Evolutionary conservation across 2,888 invertebrate genomes (phyloP), one percentile per base, ranked within the genome.

Genomic region (Atherix ibis): DNA sequence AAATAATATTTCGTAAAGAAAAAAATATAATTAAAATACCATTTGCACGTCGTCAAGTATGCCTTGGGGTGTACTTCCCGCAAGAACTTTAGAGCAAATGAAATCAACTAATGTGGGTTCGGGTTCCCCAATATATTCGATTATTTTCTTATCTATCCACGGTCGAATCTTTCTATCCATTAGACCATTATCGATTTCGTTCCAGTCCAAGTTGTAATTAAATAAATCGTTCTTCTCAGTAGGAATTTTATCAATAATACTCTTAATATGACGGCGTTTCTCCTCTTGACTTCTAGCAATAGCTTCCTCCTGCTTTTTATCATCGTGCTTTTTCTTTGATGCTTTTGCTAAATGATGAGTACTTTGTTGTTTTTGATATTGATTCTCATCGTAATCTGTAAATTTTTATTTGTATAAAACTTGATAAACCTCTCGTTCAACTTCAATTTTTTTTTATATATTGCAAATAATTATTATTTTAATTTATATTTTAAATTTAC

Each of bases 71-170:
- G 83, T 76, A 51, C 85, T 85, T 41, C 91, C 87, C 13, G 87
- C 85, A 60, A 92, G 70, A 45, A 99, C 88, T 68, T 97, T 97
- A 52, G 92, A 89, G 66, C 95, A 97, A 56, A 99, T 97, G 66
- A 98, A 98, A 67, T 97, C 95, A n/a, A 95, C 92, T 34, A 98
- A 67, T 10, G 94, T 91, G 18, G 89, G 88, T 62, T 98, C 98
- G 13, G 97, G 97, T 64, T 99, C 98, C 24, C 98, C 97, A 55
- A 99, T 95, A 64, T 97, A 98, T 65, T 98, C 97, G 43, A 94
- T 84, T 37, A 99, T 95, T 67, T 99, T 99, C 66, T 97, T 99
- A 65, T 94, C 94, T 49, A 99, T 94, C 98, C 98, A 99, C 29
- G 98, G 97, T 43, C 91, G 76, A 56, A 99, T 94, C 59, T 95